These are phyloP conservation scores for Tethya wilhelma DNA, from an alignment of 37 sponge, comb jelly and placozoan genomes.

Conservation along the genomic window DNA sequence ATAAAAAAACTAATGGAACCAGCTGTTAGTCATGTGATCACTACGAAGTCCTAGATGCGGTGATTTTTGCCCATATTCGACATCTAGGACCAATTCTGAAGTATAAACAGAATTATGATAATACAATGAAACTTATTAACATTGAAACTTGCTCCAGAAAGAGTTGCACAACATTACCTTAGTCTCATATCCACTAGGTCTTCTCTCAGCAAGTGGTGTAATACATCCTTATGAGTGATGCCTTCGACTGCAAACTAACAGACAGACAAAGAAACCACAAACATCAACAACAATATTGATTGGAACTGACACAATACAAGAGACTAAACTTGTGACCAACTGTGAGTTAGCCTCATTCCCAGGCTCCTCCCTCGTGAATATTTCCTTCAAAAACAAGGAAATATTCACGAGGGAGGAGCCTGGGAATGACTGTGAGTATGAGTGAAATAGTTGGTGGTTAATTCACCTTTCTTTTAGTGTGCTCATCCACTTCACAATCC, in stretches of 20 bases:
- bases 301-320: neutral
- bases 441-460: neutral
- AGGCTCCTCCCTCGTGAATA: too few relatives aligned
- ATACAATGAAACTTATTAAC: neutral
- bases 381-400: too few relatives aligned
- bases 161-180: slow-evolving; percentile 39
- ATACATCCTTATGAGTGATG: slow-evolving; percentile 56
- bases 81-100: slow-evolving; percentile 71
- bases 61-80: slow-evolving; percentile 62
- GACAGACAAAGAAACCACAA: too few relatives aligned
- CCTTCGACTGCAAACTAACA: slow-evolving; percentile 59
- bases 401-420: too few relatives aligned
- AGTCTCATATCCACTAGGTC: slow-evolving; percentile 53
- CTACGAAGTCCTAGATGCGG: too few relatives aligned
- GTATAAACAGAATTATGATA: neutral
- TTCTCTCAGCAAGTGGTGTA: slow-evolving; percentile 44
- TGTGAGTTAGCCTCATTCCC: too few relatives aligned
- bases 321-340: neutral
- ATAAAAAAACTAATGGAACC: too few relatives aligned
- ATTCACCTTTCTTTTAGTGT: slow-evolving; percentile 17
- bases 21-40: too few relatives aligned
- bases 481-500: neutral
- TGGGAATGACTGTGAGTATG: too few relatives aligned
- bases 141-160: neutral
- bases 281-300: neutral